Percentiles rank a stretch among this genome's conserved stretches.
phyloP scores from a whole-genome alignment of 2,888 invertebrate species.

The Hirtodrosophila trivittata region DNA sequence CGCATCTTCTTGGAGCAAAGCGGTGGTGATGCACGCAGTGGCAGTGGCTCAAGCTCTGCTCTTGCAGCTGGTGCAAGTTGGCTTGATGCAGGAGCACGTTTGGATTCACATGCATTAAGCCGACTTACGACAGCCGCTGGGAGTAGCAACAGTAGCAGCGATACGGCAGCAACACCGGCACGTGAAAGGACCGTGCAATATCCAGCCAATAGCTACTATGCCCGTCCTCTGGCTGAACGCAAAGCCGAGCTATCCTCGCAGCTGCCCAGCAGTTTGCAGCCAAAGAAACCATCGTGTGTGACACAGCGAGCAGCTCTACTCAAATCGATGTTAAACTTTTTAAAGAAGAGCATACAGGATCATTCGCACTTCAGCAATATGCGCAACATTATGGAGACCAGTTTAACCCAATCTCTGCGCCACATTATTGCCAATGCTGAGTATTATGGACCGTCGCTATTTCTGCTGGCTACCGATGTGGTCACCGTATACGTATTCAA shows the following conservation, averaged over 20 bases:
- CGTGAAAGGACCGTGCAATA: slow-evolving; percentile 48
- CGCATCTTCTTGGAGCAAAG: slow-evolving; percentile 49
- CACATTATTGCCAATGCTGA: slow-evolving; percentile 94
- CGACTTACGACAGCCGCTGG: slow-evolving; percentile 14
- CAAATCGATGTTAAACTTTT: slow-evolving; percentile 94
- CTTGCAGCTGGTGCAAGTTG: slow-evolving; percentile 15
- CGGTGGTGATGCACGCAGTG: slow-evolving; percentile 14
- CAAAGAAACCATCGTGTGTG: slow-evolving; percentile 76
- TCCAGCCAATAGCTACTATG: slow-evolving; percentile 74
- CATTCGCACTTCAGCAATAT: slow-evolving; percentile 91
- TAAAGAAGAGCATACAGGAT: slow-evolving; percentile 93
- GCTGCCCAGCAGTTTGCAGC: slow-evolving; percentile 59
- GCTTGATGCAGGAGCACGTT: slow-evolving; percentile 31
- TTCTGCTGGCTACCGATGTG: slow-evolving; percentile 92
- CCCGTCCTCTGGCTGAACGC: slow-evolving; percentile 72
- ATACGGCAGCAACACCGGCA: not conserved
- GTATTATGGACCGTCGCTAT: slow-evolving; percentile 94
- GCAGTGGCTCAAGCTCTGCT: not conserved
- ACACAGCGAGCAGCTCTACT: slow-evolving; percentile 93
- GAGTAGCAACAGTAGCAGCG: not conserved
- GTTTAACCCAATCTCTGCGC: slow-evolving; percentile 90
- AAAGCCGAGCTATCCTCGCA: slow-evolving; percentile 60
- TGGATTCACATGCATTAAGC: slow-evolving; percentile 21
- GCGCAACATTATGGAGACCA: slow-evolving; percentile 94
- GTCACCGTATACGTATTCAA: slow-evolving; percentile 93